Base-by-base conservation (phyloP, 2,888 invertebrate genomes). In the Leucoptera coffeella region DNA sequence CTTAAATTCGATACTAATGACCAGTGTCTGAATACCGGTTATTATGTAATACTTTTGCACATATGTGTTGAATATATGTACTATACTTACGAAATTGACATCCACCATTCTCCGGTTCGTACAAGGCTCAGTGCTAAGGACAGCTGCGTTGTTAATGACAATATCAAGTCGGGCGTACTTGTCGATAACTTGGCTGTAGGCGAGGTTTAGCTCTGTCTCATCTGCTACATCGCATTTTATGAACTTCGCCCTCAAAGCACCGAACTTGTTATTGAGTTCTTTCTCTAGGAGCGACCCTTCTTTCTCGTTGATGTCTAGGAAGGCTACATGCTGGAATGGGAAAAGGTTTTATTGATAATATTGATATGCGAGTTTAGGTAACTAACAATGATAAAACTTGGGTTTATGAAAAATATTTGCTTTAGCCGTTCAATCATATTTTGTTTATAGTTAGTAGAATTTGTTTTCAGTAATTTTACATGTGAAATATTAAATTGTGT, bases 291-390 rank as follows among this genome's bases (percentile, higher is more conserved):
- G 34, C 2, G 42, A 39, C 2, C 67, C 64, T 36, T 65, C 61
- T 3, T 47, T 45, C 15, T 50, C 56, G 2, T 49, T 45, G 6
- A 64, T 38, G 37, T 67, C 67, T 24, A 67, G 45, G 30, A 64
- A 62, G 2, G 52, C 60, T 22, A 67, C 64, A 34, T 55, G 55
- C 67, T 67, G 53, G 14, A 58, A 59, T n/a, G n/a, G n/a, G n/a
- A n/a, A n/a, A n/a, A n/a, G n/a, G n/a, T n/a, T n/a, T n/a, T n/a
- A n/a, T n/a, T n/a, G n/a, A n/a, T n/a, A n/a, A n/a, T n/a, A n/a
- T n/a, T n/a, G n/a, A n/a, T n/a, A n/a, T n/a, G n/a, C n/a, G n/a
- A n/a, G n/a, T n/a, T n/a, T n/a, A n/a, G n/a, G n/a, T n/a, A n/a
- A n/a, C n/a, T n/a, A n/a, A n/a, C n/a, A n/a, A n/a, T n/a, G n/a